A percentile compares a stretch with the other conserved stretches of the same genome.
phyloP scores from a whole-genome alignment of 1,140 invertebrate species.

The Vollenhovia emeryi region DNA sequence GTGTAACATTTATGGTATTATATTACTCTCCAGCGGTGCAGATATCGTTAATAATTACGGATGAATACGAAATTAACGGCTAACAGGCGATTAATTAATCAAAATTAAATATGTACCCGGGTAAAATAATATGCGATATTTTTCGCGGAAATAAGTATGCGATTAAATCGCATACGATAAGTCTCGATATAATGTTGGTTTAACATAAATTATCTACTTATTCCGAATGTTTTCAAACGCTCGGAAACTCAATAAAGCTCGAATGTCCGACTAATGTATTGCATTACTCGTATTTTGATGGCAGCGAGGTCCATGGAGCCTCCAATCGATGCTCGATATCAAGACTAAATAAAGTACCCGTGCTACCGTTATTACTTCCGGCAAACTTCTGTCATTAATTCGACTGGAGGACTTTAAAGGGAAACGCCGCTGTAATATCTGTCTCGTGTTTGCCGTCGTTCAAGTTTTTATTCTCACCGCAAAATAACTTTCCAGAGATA shows the following conservation, averaged over 20 bases:
- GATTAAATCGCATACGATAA: not conserved
- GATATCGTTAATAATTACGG: conserved; percentile 15
- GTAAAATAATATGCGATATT: not conserved
- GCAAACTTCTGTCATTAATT: conserved; percentile 71
- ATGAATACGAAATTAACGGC: conserved; percentile 13
- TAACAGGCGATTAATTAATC: conserved; percentile 40
- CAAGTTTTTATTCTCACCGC: conserved; percentile 46
- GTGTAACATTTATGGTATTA: conserved; percentile 43
- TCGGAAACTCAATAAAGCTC: conserved; percentile 46
- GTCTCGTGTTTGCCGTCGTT: conserved; percentile 44
- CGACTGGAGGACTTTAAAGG: conserved; percentile 61
- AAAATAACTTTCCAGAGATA: conserved; percentile 47
- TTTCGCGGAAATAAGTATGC: not conserved
- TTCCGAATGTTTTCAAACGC: not conserved
- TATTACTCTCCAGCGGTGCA: conserved; percentile 10
- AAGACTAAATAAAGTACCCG: conserved; percentile 63
- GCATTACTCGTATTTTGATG: conserved; percentile 44
- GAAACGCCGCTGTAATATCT: conserved; percentile 63
- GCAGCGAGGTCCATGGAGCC: conserved; percentile 38
- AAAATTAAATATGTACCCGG: not conserved
- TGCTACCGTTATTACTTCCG: conserved; percentile 67
- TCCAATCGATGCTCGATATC: conserved; percentile 58
- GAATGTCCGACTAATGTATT: conserved; percentile 27
- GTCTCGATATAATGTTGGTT: not conserved
- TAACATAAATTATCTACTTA: conserved; percentile 30